Evolutionary conservation across 2,888 invertebrate species (phyloP).

Genomic region (Dryadula phaetusa): DNA sequence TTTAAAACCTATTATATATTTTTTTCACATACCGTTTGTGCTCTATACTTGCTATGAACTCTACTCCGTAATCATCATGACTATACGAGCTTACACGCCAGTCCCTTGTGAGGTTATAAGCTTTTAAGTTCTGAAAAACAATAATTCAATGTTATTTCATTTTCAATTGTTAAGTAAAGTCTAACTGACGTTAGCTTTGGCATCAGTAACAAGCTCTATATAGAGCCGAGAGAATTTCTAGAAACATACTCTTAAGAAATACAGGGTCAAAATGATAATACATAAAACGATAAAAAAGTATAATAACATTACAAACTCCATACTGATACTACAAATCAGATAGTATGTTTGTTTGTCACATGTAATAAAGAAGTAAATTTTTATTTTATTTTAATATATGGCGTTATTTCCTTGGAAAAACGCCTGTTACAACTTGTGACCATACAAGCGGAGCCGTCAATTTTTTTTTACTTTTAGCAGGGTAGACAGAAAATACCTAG

Average conservation of each 20-base stretch:
- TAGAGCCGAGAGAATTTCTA: not conserved
- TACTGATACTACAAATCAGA: no score
- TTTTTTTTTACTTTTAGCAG: no score
- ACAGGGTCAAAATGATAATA: not conserved
- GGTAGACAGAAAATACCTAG: no score
- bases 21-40: slow-evolving; percentile 76
- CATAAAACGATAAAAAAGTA: not conserved
- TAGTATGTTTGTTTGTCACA: no score
- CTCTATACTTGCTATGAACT: slow-evolving; percentile 92
- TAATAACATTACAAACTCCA: not conserved
- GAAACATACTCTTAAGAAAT: not conserved
- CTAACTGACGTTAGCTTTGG: not conserved
- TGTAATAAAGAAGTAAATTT: no score
- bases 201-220: not conserved
- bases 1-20: not conserved
- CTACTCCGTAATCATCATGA: slow-evolving; percentile 84
- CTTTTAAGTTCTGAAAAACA: slow-evolving; percentile 67
- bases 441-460: no score
- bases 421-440: no score
- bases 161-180: not conserved
- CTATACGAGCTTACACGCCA: slow-evolving; percentile 90
- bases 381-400: no score
- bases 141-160: slow-evolving; percentile 7
- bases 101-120: slow-evolving; percentile 81
- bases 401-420: no score